phyloP scores from a whole-genome alignment of 30 jellyfish, hydroid and myxozoan species.

The Morbakka virulenta region DNA sequence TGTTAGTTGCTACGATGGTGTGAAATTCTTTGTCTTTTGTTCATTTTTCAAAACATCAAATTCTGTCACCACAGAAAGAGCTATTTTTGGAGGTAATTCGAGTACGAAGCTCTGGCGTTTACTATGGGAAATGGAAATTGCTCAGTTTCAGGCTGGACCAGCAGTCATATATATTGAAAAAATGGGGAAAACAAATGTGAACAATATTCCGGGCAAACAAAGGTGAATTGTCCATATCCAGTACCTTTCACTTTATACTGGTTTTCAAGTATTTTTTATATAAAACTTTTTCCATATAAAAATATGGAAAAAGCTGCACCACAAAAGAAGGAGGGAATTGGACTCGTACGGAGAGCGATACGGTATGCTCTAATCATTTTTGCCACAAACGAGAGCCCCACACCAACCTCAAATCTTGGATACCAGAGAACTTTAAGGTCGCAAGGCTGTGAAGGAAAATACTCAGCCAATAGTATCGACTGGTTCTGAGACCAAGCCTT shows the following conservation, averaged over 20 bases:
- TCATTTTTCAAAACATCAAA: too few relatives aligned
- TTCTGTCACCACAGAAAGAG: too few relatives aligned
- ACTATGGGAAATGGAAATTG: slow-evolving; percentile 25
- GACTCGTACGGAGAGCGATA: slow-evolving; percentile 51
- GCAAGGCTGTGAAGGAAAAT: too few relatives aligned
- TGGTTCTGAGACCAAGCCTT: too few relatives aligned
- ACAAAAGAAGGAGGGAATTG: too few relatives aligned
- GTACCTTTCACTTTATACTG: slow-evolving; percentile 20
- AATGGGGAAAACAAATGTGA: slow-evolving; percentile 4
- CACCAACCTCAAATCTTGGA: slow-evolving; percentile 39
- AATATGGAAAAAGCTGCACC: slow-evolving; percentile 23
- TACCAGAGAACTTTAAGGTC: too few relatives aligned
- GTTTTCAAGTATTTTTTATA: slow-evolving; percentile 35
- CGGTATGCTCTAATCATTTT: slow-evolving; percentile 50
- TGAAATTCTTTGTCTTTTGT: too few relatives aligned
- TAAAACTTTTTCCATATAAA: slow-evolving; percentile 1
- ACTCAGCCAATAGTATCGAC: too few relatives aligned
- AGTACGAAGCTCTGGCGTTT: too few relatives aligned
- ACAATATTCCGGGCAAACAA: slow-evolving; percentile 17
- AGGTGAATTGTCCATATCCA: too few relatives aligned
- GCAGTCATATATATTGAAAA: slow-evolving; percentile 8
- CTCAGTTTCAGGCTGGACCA: slow-evolving; percentile 28
- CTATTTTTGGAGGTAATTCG: too few relatives aligned
- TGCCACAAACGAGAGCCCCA: slow-evolving; percentile 37
- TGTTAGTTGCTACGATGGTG: too few relatives aligned